Evolutionary conservation across 1,140 invertebrate species (phyloP), one percentile per base, ranked within the genome.

Genomic region (Drosophila persimilis): DNA sequence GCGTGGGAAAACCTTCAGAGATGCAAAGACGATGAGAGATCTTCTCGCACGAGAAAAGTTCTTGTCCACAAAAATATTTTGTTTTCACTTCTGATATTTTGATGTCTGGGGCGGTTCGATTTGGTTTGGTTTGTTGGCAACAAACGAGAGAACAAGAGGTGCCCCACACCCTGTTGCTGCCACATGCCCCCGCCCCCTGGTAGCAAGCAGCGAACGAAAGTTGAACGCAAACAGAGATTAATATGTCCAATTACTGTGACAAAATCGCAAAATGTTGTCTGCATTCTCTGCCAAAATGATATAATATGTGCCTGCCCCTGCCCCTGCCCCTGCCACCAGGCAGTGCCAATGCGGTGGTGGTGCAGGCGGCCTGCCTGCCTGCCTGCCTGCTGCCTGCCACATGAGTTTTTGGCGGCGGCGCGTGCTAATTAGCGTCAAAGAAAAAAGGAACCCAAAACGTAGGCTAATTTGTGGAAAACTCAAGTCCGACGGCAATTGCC

Each of bases 241-340:
- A 90, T 90, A 89, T 90, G 89, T 90, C 89, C 89, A 90, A 90
- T 90, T 90, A 90, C 89, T 90, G 89, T 90, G 89, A 90, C 89
- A 90, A 90, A 90, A 90, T 84, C 81, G 81, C 74, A 90, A 90
- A 90, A 89, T 89, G 85, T 81, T 58, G 84, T 84, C 84, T 88
- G 81, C 83, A 73, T 86, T 73, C 77, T 50, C 64, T 63, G 54
- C 73, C 47, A 75, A 86, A 86, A 88, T 88, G 73, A 86, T 88
- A 74, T 88, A 86, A 86, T 86, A 81, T 67, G 77, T 81, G 77
- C 26, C 48, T 17, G 17, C 17, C 17, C 57, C 69, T 56, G 17
- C 17, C 17, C 57, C 69, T 56, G 58, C 72, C 55, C 56, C 70
- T 17, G 17, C 17, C 17, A 69, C 24, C 24, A 26, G 24, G 3